A percentile compares a stretch with the other conserved stretches of the same genome.
Conservation (phyloP, 1,140 invertebrate species). For the Drosophila nigrodunni region DNA sequence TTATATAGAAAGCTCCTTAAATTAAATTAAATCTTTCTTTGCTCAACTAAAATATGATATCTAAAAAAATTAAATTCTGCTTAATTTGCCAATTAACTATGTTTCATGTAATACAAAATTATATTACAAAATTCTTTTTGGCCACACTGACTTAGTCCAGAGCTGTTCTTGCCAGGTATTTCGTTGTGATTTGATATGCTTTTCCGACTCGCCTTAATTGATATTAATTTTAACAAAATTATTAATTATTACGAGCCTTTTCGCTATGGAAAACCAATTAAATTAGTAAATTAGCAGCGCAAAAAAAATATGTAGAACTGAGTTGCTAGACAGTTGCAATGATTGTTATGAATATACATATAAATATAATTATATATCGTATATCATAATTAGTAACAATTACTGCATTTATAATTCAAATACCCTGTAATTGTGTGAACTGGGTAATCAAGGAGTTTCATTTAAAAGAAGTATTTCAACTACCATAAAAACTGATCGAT, state of each 20-base stretch:
- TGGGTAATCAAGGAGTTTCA: no score
- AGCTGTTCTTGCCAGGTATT: not conserved
- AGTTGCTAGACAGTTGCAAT: constrained; percentile 7
- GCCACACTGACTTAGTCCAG: no score
- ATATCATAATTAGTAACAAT: constrained; percentile 54
- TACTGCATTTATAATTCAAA: constrained; percentile 18
- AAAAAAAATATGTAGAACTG: not conserved
- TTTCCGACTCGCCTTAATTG: constrained; percentile 49
- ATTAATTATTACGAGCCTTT: constrained; percentile 35
- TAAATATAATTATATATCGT: constrained; percentile 2
- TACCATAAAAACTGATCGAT: no score
- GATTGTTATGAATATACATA: not conserved
- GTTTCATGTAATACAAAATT: no score
- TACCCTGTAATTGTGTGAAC: constrained; percentile 5
- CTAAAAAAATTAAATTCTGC: no score
- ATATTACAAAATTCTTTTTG: no score
- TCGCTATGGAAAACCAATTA: constrained; percentile 16
- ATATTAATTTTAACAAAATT: constrained; percentile 63
- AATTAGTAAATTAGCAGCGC: constrained; percentile 19
- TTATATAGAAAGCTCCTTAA: not conserved
- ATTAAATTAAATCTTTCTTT: no score
- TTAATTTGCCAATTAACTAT: no score
- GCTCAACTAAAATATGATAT: no score
- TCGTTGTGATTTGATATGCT: constrained; percentile 32
- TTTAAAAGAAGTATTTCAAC: not conserved